Evolutionary conservation across 2,797 vertebrate species (phyloP).

Genomic region (Trichosurus vulpecula): DNA sequence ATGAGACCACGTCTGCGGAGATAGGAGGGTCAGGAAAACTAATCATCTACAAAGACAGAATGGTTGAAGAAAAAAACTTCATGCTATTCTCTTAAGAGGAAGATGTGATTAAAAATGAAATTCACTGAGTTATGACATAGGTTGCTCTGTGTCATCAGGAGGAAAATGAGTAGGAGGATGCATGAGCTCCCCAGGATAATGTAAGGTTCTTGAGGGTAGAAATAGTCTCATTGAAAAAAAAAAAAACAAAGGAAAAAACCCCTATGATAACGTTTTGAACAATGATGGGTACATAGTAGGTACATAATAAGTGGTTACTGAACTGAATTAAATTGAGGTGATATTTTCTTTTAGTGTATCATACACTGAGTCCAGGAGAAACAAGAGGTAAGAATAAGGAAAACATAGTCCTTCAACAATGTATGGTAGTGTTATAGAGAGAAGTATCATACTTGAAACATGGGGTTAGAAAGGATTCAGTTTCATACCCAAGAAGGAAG

Average conservation of each 20-base stretch:
- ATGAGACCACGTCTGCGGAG: not conserved
- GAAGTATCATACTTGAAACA: not conserved
- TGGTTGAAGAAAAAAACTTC: not conserved
- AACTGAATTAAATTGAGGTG: not conserved
- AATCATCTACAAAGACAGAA: not conserved
- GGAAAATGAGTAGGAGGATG: not conserved
- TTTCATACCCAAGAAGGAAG: not conserved
- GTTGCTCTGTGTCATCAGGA: not conserved
- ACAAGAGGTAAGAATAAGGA: not conserved
- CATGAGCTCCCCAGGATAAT: not conserved
- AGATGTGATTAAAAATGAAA: not conserved
- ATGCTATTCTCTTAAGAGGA: not conserved
- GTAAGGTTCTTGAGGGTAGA: not conserved
- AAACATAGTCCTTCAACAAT: not conserved
- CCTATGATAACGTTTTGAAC: not conserved
- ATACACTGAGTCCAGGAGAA: not conserved
- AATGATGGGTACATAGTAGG: not conserved
- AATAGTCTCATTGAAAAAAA: not conserved
- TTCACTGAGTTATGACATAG: not conserved
- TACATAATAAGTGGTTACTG: not conserved
- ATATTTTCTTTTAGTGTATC: not conserved
- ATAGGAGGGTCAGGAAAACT: not conserved
- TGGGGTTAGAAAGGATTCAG: not conserved
- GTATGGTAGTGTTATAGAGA: not conserved
- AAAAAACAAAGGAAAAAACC: too few species aligned